Evolutionary conservation across 2,888 invertebrate species (phyloP).

Genomic region (Melangyna quadrimaculata): DNA sequence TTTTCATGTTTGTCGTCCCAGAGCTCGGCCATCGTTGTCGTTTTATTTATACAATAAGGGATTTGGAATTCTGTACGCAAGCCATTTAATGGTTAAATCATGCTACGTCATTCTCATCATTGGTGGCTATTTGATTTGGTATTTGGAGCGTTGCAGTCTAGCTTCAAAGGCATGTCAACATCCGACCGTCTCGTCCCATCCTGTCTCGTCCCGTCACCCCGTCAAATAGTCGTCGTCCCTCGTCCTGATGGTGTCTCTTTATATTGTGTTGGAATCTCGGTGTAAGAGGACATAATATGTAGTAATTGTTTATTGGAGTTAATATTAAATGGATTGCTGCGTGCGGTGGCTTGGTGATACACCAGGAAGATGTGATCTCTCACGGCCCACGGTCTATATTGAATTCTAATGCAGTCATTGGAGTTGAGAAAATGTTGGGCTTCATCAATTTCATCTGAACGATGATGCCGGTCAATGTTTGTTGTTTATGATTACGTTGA

Average conservation of each 20-base stretch:
- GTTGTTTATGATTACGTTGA: slow-evolving; percentile 59
- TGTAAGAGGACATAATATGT: slow-evolving; percentile 53
- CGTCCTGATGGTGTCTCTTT: background rate
- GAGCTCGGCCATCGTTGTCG: background rate
- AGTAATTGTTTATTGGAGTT: slow-evolving; percentile 70
- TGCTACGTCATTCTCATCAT: slow-evolving; percentile 63
- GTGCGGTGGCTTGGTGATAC: slow-evolving; percentile 41
- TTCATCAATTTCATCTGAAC: slow-evolving; percentile 25
- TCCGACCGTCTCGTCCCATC: background rate
- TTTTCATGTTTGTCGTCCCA: slow-evolving; percentile 44
- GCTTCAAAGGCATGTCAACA: slow-evolving; percentile 34
- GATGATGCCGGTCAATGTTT: slow-evolving; percentile 35
- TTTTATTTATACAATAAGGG: slow-evolving; percentile 27
- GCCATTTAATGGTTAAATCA: slow-evolving; percentile 64
- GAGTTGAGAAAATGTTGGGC: background rate
- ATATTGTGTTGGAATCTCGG: slow-evolving; percentile 30
- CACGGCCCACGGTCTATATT: background rate
- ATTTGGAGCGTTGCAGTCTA: slow-evolving; percentile 61
- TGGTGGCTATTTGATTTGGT: slow-evolving; percentile 68
- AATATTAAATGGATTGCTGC: slow-evolving; percentile 65
- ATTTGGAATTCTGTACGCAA: slow-evolving; percentile 58
- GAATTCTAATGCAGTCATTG: slow-evolving; percentile 31
- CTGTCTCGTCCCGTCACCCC: background rate
- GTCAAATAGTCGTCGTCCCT: slow-evolving; percentile 12
- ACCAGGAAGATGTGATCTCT: slow-evolving; percentile 19